Base-by-base conservation (phyloP, 2,797 vertebrate species). In the Anguilla pacifica region DNA sequence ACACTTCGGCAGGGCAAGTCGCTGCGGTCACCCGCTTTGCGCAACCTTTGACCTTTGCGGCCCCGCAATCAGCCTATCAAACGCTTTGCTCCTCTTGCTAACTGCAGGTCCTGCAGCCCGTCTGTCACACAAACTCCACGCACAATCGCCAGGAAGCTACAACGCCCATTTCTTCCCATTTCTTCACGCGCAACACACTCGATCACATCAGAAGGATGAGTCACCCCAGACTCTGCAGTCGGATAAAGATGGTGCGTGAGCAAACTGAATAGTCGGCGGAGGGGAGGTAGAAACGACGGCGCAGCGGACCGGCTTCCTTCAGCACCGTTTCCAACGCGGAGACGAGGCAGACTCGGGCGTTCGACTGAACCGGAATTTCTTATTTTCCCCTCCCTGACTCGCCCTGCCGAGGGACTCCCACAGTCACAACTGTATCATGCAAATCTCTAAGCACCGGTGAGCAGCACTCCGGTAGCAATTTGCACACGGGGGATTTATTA, bases 191-290 rank as follows among this genome's bases (percentile, higher is more conserved):
- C 83, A 88, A 43, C 83, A 87, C 77, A 72, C 90, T 89, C 84
- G 57, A 89, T 89, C 87, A 88, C 88, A 89, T 85, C 64, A 84
- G 84, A 86, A 46, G 88, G 86, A 86, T 89, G 89, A 91, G 87
- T 88, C 87, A 89, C 87, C 88, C 31, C 35, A 87, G 91, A 89
- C 88, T 88, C 85, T 85, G 90, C 31, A 77, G 90, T 87, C 82
- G 88, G 90, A 90, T 90, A 89, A 91, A 91, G 90, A 89, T 49
- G 67, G 83, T 67, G 87, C 85, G 85, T 77, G 83, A 90, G 87
- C 88, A 92, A 91, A 90, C 87, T 90, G 89, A 91, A 92, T 90
- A 79, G 87, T 90, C 91, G 70, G 89, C 83, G 81, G 83, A 88
- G 90, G 67, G 67, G 82, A 74, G 89, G 55, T 83, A 82, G 84